These are phyloP conservation scores for Rhadina sibilatrix DNA, from an alignment of 2,113 vertebrate species.

Conservation along the genomic window DNA sequence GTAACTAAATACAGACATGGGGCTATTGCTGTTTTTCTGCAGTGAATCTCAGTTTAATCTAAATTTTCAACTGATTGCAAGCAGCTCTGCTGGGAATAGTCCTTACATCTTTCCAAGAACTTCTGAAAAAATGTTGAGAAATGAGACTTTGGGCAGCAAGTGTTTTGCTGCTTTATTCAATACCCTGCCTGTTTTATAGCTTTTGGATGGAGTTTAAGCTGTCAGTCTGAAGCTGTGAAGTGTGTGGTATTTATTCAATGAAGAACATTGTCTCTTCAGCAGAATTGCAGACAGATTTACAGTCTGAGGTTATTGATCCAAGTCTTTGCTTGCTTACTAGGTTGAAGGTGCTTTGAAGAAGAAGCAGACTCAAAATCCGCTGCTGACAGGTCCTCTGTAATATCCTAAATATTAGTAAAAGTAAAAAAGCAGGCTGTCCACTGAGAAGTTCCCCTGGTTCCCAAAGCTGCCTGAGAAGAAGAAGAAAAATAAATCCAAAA, in stretches of 20 bases:
- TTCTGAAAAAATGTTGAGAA: not conserved
- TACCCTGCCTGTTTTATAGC: not conserved
- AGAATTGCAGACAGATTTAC: not conserved
- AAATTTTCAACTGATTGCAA: not conserved
- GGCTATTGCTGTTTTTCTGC: not conserved
- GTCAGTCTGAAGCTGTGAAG: not conserved
- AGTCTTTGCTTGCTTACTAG: not conserved
- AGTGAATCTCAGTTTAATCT: not conserved
- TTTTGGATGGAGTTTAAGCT: not conserved
- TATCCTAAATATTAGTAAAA: not conserved
- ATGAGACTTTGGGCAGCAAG: not conserved
- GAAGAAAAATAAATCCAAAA: not conserved
- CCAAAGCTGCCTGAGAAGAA: not conserved
- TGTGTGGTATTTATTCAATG: not conserved
- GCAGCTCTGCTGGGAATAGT: not conserved
- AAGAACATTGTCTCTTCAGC: not conserved
- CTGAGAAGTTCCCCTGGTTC: not conserved
- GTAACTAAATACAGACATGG: not conserved
- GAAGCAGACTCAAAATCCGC: not conserved
- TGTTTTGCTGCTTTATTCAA: not conserved
- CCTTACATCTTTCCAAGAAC: not conserved
- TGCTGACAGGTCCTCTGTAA: not conserved
- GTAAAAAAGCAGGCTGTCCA: not conserved
- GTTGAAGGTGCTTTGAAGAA: not conserved
- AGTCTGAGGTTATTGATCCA: not conserved